Evolutionary conservation across 2,888 invertebrate genomes (phyloP).

Genomic region (Ceraclea dissimilis): DNA sequence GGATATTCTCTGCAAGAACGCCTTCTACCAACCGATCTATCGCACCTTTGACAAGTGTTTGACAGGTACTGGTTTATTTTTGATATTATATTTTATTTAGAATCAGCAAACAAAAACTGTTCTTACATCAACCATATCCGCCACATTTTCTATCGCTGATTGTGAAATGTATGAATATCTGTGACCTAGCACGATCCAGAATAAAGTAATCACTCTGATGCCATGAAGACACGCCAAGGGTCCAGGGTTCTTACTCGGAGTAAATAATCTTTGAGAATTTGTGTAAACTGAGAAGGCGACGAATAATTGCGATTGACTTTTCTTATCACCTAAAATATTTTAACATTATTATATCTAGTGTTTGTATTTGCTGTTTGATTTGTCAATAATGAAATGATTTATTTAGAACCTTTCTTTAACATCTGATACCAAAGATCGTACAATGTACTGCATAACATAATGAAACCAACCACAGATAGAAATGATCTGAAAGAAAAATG

Average conservation of each 20-base stretch:
- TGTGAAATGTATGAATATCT: neutral
- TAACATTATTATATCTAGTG: too few species aligned
- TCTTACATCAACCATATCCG: too few species aligned
- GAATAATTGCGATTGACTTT: neutral
- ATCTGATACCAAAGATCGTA: neutral
- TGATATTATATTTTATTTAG: too few species aligned
- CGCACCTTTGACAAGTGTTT: too few species aligned
- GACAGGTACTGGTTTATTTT: too few species aligned
- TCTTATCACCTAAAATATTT: neutral
- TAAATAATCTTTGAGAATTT: slow-evolving; percentile 9
- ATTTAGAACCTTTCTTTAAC: neutral
- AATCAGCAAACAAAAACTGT: too few species aligned
- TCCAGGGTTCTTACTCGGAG: slow-evolving; percentile 9
- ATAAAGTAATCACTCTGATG: slow-evolving; percentile 21
- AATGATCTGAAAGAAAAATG: neutral
- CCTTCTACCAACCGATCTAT: too few species aligned
- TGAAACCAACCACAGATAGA: neutral
- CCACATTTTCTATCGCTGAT: too few species aligned
- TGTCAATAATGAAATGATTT: too few species aligned
- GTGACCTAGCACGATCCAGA: slow-evolving; percentile 23
- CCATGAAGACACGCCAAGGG: slow-evolving; percentile 22
- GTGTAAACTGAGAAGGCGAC: slow-evolving; percentile 14
- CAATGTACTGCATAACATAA: neutral
- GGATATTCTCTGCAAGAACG: too few species aligned
- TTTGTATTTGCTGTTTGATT: neutral